A percentile compares a stretch with the other conserved stretches of the same genome.
phyloP scores from a whole-genome alignment of 2,113 vertebrate genomes.

The Xiphophorus hellerii region DNA sequence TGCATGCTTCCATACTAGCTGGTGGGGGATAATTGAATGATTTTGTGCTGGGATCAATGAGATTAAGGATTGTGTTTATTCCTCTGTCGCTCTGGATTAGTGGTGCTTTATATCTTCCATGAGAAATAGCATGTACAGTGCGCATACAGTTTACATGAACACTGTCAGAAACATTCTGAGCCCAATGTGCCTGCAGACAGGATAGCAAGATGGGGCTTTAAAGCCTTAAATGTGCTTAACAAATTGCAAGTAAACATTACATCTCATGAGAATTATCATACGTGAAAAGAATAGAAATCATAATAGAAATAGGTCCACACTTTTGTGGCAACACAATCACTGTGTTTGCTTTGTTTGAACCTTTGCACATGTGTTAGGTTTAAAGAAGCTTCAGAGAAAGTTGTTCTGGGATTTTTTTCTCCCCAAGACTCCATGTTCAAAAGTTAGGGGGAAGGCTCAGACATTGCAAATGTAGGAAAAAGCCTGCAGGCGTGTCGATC shows the following conservation, averaged over 20 bases:
- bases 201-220: slow-evolving; percentile 18
- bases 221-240: slow-evolving; percentile 23
- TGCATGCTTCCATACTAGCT: slow-evolving; percentile 33
- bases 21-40: slow-evolving; percentile 74
- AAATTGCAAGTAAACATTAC: neutral
- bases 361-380: slow-evolving; percentile 5
- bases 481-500: slow-evolving; percentile 45
- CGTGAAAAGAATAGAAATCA: neutral
- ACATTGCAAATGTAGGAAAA: slow-evolving; percentile 51
- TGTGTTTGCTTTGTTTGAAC: neutral
- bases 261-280: neutral
- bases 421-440: slow-evolving; percentile 37
- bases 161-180: neutral
- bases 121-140: slow-evolving; percentile 47
- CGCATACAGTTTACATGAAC: slow-evolving; percentile 13
- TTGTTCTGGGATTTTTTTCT: slow-evolving; percentile 44
- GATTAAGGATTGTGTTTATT: slow-evolving; percentile 78
- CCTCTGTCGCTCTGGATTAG: slow-evolving; percentile 75
- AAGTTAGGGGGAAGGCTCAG: slow-evolving; percentile 39
- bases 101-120: slow-evolving; percentile 59
- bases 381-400: slow-evolving; percentile 36
- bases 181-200: slow-evolving; percentile 14
- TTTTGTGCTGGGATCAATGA: slow-evolving; percentile 70
- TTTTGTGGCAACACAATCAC: neutral
- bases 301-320: no score